Conservation (phyloP, 2,113 vertebrate genomes). For the Thymallus thymallus region DNA sequence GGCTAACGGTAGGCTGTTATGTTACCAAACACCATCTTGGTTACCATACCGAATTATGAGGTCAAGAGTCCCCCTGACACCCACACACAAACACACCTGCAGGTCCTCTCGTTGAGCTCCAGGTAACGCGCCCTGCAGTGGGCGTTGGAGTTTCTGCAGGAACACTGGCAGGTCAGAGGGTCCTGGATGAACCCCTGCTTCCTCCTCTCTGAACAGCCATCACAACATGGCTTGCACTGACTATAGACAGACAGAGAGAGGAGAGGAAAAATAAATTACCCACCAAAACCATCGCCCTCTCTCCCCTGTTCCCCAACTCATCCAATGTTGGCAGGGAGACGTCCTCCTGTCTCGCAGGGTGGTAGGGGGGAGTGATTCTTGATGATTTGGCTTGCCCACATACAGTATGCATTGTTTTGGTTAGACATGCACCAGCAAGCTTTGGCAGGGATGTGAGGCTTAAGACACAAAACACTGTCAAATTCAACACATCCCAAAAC, state of each 20-base stretch:
- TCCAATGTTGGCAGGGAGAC: no score
- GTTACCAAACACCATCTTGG: not conserved
- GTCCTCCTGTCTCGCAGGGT: no score
- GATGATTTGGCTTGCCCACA: slow-evolving; percentile 33
- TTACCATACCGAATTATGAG: not conserved
- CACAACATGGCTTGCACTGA: slow-evolving; percentile 91
- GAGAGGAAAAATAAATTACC: not conserved
- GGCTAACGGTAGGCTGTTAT: not conserved
- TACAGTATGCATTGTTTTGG: slow-evolving; percentile 23
- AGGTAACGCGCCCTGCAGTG: slow-evolving; percentile 95
- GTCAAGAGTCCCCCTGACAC: not conserved
- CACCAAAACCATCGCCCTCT: no score
- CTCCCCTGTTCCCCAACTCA: no score
- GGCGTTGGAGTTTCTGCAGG: slow-evolving; percentile 96
- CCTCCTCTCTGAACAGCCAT: slow-evolving; percentile 92
- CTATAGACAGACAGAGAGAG: slow-evolving; percentile 79
- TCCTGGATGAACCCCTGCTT: slow-evolving; percentile 96
- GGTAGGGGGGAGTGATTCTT: no score
- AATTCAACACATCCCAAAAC: not conserved
- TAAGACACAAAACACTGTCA: slow-evolving; percentile 24
- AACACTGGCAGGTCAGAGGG: slow-evolving; percentile 94
- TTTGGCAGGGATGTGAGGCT: slow-evolving; percentile 45
- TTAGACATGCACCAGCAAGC: slow-evolving; percentile 58
- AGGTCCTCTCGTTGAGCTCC: slow-evolving; percentile 99
- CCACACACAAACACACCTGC: slow-evolving; percentile 84